Evolutionary conservation across 2,888 invertebrate species (phyloP).

Genomic region (Hypercompe scribonia): DNA sequence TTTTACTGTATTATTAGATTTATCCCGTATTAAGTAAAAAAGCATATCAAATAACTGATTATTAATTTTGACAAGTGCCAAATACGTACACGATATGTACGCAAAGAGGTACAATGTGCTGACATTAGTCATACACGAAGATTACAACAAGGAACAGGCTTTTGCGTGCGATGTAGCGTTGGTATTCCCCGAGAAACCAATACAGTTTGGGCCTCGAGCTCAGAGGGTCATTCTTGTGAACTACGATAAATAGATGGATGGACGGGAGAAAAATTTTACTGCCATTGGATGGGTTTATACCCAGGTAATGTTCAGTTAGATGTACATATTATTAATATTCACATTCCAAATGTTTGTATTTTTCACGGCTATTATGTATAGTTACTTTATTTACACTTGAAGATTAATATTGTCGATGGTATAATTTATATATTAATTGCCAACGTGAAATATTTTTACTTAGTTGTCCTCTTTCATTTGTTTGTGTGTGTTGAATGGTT

Average conservation of each 20-base stretch:
- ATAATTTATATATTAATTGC: too few species aligned
- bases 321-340: neutral
- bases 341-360: neutral
- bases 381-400: too few species aligned
- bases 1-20: neutral
- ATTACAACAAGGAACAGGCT: slow-evolving; percentile 60
- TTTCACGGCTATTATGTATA: too few species aligned
- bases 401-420: too few species aligned
- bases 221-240: slow-evolving; percentile 65
- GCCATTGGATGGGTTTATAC: slow-evolving; percentile 76
- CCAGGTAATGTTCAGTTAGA: slow-evolving; percentile 49
- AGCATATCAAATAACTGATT: neutral
- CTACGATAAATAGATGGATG: slow-evolving; percentile 65
- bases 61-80: slow-evolving; percentile 58
- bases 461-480: too few species aligned
- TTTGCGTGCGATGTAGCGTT: slow-evolving; percentile 73
- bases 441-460: too few species aligned
- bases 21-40: neutral
- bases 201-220: slow-evolving; percentile 52
- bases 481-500: neutral
- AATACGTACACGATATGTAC: slow-evolving; percentile 60
- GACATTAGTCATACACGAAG: slow-evolving; percentile 58
- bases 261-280: slow-evolving; percentile 52
- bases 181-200: slow-evolving; percentile 58
- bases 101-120: slow-evolving; percentile 54